Conservation (phyloP, 2,797 vertebrate genomes). For the Pampus argenteus region DNA sequence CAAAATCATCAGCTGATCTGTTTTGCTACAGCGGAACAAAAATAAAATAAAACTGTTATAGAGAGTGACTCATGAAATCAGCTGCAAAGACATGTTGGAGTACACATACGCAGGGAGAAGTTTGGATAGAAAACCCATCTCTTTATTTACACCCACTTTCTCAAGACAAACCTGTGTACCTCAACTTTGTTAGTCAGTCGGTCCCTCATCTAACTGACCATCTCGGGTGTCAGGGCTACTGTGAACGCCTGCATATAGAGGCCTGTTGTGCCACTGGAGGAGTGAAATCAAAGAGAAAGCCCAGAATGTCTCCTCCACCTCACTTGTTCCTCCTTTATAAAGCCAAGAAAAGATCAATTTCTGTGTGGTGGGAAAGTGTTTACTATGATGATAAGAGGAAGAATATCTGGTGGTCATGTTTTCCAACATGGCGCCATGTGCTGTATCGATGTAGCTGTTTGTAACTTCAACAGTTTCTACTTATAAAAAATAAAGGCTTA, state of each 20-base stretch:
- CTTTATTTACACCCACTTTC: slow-evolving; percentile 48
- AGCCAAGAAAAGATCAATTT: slow-evolving; percentile 40
- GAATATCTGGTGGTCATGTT: slow-evolving; percentile 13
- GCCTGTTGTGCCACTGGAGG: slow-evolving; percentile 38
- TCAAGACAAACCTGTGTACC: slow-evolving; percentile 34
- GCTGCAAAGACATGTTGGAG: slow-evolving; percentile 20
- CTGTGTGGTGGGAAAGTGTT: slow-evolving; percentile 22
- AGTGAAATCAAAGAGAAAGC: slow-evolving; percentile 59
- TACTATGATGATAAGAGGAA: slow-evolving; percentile 13
- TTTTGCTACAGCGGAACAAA: slow-evolving; percentile 20
- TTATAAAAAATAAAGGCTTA: background rate
- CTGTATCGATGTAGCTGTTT: background rate
- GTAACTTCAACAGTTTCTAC: background rate
- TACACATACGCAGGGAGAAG: slow-evolving; percentile 19
- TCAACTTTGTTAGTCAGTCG: slow-evolving; percentile 51
- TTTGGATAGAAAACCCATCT: slow-evolving; percentile 44
- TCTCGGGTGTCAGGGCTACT: slow-evolving; percentile 23
- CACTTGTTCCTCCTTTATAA: slow-evolving; percentile 32
- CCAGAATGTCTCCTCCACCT: slow-evolving; percentile 41
- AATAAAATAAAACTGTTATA: slow-evolving; percentile 20
- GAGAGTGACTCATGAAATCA: slow-evolving; percentile 49
- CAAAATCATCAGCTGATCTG: background rate
- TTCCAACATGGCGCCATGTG: background rate
- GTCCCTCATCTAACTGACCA: slow-evolving; percentile 49
- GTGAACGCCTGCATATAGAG: slow-evolving; percentile 38